A percentile compares a stretch with the other conserved stretches of the same genome.
Conservation (phyloP, 2,888 invertebrate genomes). For the Torymus tubicola region DNA sequence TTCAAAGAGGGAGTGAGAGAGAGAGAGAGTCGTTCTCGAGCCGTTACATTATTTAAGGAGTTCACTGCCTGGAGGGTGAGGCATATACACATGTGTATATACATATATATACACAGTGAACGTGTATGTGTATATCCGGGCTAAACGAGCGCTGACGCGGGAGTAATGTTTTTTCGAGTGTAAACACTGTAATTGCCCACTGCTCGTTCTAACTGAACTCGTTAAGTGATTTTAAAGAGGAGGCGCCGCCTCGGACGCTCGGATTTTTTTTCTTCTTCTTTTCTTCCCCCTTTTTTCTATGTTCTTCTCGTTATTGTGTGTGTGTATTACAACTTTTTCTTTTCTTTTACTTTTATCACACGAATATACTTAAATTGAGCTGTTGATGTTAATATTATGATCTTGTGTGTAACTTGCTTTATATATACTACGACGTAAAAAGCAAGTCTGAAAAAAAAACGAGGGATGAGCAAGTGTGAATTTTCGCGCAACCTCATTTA, state of each 20-base stretch:
- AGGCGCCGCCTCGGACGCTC: not conserved
- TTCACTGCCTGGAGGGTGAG: not conserved
- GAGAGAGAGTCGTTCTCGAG: constrained; percentile 19
- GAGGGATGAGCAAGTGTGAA: too few species aligned
- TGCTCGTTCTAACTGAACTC: not conserved
- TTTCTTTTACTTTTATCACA: too few species aligned
- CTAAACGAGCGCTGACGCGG: constrained; percentile 30
- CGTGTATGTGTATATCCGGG: not conserved
- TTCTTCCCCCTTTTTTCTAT: not conserved
- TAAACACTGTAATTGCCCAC: constrained; percentile 32
- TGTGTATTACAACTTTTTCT: too few species aligned
- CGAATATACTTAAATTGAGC: too few species aligned
- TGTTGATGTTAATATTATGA: too few species aligned
- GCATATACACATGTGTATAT: too few species aligned
- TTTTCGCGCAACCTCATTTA: too few species aligned
- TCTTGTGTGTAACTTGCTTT: too few species aligned
- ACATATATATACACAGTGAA: not conserved
- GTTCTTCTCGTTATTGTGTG: too few species aligned
- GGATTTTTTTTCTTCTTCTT: not conserved
- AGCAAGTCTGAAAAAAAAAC: too few species aligned
- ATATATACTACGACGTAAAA: too few species aligned
- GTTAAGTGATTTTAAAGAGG: constrained; percentile 29
- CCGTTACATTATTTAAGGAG: constrained; percentile 43
- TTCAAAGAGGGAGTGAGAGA: not conserved
- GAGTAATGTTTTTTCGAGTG: constrained; percentile 43